Evolutionary conservation across 2,797 vertebrate genomes (phyloP), one percentile per base, ranked within the genome.

Genomic region (Lerista edwardsae): DNA sequence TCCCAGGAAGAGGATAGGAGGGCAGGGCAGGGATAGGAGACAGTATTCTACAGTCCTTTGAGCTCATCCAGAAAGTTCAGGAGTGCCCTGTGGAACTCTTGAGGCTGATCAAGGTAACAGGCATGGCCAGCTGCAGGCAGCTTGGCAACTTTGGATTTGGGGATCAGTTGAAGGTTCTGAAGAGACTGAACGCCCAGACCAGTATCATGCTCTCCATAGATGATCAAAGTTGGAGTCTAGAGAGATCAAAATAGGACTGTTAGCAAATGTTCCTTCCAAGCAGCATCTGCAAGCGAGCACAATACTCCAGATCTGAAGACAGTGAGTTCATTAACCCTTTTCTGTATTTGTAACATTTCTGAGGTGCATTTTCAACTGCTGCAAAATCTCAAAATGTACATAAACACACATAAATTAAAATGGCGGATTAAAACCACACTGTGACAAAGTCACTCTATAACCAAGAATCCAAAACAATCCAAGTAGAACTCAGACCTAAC

Each of bases 21-120:
- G 57, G 41, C 23, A 29, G 59, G 68, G 64, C 25, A 78, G 57
- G 69, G 75, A 39, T 57, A 31, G 7, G 27, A 71, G 55, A 39
- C 10, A 51, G 57, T 55, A 34, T 10, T 41, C 6, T 0, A 8
- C 0, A 36, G 11, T 92, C 85, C 92, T 55, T 92, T 75, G 44
- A 98, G 93, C 87, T 96, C 97, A 90, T 57, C 93, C 69, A 98
- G 97, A 91, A 99, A 99, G 89, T 95, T 94, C 12, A 99, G 95
- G 83, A 99, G 92, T 47, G 94, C 97, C 31, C 92, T 94, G 90
- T 99, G 98, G 93, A 99, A 99, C 82, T 97, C 97, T 44, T 94
- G 90, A 0, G 98, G 97, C 91, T 97, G 97, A 94, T 99, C 98
- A 96, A 98, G 95, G 96, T 99, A 99, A 93, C 98, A 99, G 84